These are phyloP conservation scores for Tortrix viridana DNA, from an alignment of 2,888 invertebrate species.

Conservation along the genomic window DNA sequence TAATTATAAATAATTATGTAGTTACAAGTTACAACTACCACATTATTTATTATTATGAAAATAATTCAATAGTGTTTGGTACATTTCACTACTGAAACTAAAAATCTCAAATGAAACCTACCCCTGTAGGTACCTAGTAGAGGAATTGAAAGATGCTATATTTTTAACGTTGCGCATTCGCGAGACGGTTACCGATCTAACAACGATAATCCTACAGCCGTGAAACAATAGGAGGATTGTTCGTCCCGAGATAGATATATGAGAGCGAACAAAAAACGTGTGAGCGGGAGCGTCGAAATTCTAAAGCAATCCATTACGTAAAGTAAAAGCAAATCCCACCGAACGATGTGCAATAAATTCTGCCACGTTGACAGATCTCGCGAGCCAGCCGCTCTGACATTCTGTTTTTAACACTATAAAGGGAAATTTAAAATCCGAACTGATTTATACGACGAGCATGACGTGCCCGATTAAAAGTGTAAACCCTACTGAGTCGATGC, in stretches of 20 bases:
- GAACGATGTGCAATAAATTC: conserved; percentile 62
- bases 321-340: conserved; percentile 53
- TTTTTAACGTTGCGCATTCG: no score
- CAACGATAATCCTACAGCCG: conserved; percentile 7
- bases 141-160: no score
- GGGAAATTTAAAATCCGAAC: conserved; percentile 57
- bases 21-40: no score
- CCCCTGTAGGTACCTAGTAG: no score
- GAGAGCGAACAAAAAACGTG: conserved; percentile 35
- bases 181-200: no score
- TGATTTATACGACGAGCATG: conserved; percentile 49
- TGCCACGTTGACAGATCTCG: conserved; percentile 58
- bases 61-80: no score
- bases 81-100: no score
- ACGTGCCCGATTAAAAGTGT: conserved; percentile 1
- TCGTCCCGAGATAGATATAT: conserved; percentile 28
- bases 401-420: conserved; percentile 58
- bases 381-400: conserved; percentile 47
- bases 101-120: no score
- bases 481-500: no score
- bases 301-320: conserved; percentile 40
- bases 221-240: conserved; percentile 33
- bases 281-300: conserved; percentile 37
- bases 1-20: no score
- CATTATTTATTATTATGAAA: no score